Evolutionary conservation across 2,888 invertebrate species (phyloP).

Genomic region (Epistrophe eligans): DNA sequence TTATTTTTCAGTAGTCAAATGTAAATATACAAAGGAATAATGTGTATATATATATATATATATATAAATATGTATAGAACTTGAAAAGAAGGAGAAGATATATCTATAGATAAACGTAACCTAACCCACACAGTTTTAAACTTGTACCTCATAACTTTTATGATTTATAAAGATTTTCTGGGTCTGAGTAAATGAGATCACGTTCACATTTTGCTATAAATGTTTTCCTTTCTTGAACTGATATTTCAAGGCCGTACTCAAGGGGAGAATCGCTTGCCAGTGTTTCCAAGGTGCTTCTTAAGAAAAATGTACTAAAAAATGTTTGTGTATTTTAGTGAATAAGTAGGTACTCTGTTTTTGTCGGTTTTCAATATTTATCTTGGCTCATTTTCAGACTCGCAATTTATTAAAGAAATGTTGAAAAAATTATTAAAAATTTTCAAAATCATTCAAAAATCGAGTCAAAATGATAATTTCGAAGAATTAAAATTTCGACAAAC

Average conservation of each 20-base stretch:
- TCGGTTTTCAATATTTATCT: too few relatives aligned
- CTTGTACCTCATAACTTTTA: slow-evolving; percentile 32
- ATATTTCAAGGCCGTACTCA: background rate
- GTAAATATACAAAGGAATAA: slow-evolving; percentile 48
- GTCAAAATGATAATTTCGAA: too few relatives aligned
- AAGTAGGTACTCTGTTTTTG: too few relatives aligned
- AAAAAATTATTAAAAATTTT: too few relatives aligned
- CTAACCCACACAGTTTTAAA: slow-evolving; percentile 20
- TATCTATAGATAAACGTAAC: slow-evolving; percentile 27
- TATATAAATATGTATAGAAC: background rate
- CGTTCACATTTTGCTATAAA: slow-evolving; percentile 63
- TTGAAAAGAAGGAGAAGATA: background rate
- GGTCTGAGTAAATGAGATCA: slow-evolving; percentile 65
- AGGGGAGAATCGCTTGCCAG: background rate
- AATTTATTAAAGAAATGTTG: too few relatives aligned
- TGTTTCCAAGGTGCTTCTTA: too few relatives aligned
- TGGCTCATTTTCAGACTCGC: too few relatives aligned
- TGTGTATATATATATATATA: too few relatives aligned
- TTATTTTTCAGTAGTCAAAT: slow-evolving; percentile 25
- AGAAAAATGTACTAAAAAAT: too few relatives aligned
- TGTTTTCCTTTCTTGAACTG: slow-evolving; percentile 20
- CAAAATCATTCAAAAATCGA: too few relatives aligned
- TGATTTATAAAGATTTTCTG: slow-evolving; percentile 60
- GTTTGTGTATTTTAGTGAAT: too few relatives aligned
- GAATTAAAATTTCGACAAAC: too few relatives aligned